A percentile compares a stretch with the other conserved stretches of the same genome.
Conservation (phyloP, 1,140 invertebrate species). For the Centruroides sculpturatus region DNA sequence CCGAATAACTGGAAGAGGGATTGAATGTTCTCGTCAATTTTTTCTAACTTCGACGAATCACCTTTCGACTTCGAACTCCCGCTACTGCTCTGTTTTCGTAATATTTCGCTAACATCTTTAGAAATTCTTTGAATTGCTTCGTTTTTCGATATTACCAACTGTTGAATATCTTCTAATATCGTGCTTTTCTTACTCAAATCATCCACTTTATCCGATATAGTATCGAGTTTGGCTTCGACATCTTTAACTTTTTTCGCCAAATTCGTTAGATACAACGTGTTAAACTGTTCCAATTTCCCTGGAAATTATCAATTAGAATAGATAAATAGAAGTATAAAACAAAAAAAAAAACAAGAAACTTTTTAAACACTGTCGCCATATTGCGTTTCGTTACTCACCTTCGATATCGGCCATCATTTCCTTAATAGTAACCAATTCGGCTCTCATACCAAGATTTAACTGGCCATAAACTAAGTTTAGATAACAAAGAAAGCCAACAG, state of each 20-base stretch:
- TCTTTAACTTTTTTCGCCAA: neutral
- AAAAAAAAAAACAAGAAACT: too few species aligned
- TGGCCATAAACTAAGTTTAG: too few species aligned
- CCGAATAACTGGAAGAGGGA: constrained; percentile 12
- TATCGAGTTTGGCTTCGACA: constrained; percentile 2
- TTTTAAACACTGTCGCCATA: neutral
- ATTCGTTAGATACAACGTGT: neutral
- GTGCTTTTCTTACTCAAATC: constrained; percentile 8
- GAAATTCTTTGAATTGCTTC: constrained; percentile 7
- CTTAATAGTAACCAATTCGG: constrained; percentile 5
- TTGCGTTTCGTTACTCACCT: constrained; percentile 2
- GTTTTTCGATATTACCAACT: constrained; percentile 2
- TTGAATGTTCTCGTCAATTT: constrained; percentile 12
- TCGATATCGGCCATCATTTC: constrained; percentile 4
- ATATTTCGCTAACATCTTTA: constrained; percentile 1
- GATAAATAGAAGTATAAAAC: too few species aligned
- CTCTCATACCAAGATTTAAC: too few species aligned
- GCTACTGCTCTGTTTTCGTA: constrained; percentile 1
- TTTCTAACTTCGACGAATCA: constrained; percentile 4
- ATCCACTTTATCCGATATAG: constrained; percentile 3
- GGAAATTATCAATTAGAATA: neutral
- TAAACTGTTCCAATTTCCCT: constrained; percentile 7
- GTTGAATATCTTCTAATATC: constrained; percentile 9
- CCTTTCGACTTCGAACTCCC: constrained; percentile 4
- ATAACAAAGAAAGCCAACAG: too few species aligned